Conservation (phyloP, 35 echinoderm and acorn worm genomes). For the Heliocidaris tuberculata region DNA sequence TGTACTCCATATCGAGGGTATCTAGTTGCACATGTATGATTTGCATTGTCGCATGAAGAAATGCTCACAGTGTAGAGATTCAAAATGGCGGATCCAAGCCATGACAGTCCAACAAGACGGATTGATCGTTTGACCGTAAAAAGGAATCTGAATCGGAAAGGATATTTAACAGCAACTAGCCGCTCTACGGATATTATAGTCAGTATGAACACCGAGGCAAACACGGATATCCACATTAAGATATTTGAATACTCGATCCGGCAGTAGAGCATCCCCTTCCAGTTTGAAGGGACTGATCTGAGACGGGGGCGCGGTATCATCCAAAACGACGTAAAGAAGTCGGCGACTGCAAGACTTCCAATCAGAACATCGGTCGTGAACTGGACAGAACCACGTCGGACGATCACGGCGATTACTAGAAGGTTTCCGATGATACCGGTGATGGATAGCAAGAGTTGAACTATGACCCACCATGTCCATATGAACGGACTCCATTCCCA, state of each 20-base stretch:
- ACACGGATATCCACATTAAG: conserved; percentile 81
- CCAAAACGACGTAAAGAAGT: conserved; percentile 67
- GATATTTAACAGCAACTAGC: conserved; percentile 79
- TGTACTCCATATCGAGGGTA: conserved; percentile 38
- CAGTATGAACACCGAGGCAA: conserved; percentile 76
- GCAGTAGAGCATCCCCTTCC: conserved; percentile 71
- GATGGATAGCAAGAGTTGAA: conserved; percentile 43
- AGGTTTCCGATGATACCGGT: conserved; percentile 66
- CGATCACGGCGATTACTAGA: conserved; percentile 50
- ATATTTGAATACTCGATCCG: conserved; percentile 66
- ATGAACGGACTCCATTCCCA: background rate
- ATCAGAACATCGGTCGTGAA: conserved; percentile 80
- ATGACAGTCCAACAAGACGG: conserved; percentile 51
- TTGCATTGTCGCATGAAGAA: background rate
- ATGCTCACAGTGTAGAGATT: conserved; percentile 55
- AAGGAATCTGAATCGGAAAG: conserved; percentile 59
- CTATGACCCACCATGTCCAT: conserved; percentile 48
- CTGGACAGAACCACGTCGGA: conserved; percentile 7
- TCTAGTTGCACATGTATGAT: conserved; percentile 36
- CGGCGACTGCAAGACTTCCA: conserved; percentile 67
- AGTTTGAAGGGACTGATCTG: background rate
- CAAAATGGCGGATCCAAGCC: conserved; percentile 55
- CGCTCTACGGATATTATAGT: conserved; percentile 80
- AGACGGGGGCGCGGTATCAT: conserved; percentile 70
- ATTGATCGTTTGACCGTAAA: conserved; percentile 61